A percentile compares a stretch with the other conserved stretches of the same genome.
These are phyloP conservation scores for Drosophila mayaguana DNA, from an alignment of 2,888 invertebrate species.

Conservation along the genomic window DNA sequence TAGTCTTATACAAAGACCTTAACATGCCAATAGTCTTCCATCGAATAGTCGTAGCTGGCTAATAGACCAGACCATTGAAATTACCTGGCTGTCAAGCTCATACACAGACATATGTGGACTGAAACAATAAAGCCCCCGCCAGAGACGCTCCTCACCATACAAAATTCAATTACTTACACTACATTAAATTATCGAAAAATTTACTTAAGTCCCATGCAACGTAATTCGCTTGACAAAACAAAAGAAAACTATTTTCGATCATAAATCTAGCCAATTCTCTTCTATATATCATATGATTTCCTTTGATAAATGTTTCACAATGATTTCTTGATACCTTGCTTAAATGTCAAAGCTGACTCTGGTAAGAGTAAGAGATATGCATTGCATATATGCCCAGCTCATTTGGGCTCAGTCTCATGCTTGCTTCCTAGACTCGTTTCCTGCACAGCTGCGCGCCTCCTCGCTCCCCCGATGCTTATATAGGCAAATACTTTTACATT, in stretches of 20 bases:
- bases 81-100: background rate
- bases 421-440: constrained; percentile 33
- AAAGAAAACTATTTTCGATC: background rate
- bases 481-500: constrained; percentile 36
- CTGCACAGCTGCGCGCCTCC: background rate
- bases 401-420: background rate
- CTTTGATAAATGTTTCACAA: background rate
- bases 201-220: background rate
- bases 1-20: background rate
- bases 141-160: background rate
- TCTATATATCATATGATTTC: background rate
- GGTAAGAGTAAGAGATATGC: background rate
- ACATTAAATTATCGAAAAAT: background rate
- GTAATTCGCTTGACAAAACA: background rate
- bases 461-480: background rate
- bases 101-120: background rate
- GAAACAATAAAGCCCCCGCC: background rate
- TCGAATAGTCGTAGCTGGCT: background rate
- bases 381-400: background rate
- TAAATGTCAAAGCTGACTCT: background rate
- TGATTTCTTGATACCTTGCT: background rate
- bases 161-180: background rate
- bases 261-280: background rate
- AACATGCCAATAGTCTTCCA: background rate
- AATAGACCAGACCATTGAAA: background rate